phyloP scores from a whole-genome alignment of 2,113 vertebrate species.

The Poecilia latipinna region DNA sequence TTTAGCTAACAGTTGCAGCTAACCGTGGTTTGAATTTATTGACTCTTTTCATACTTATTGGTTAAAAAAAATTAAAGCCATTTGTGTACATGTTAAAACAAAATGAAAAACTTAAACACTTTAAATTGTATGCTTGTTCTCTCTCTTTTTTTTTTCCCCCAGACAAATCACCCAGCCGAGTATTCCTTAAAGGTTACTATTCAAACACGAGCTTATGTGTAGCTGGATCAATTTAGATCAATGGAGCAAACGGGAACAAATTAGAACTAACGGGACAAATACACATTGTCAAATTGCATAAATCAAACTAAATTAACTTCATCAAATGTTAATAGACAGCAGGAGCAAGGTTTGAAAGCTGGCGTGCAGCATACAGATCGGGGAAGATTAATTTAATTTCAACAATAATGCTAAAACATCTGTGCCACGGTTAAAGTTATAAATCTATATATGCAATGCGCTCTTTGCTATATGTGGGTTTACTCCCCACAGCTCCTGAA shows the following conservation, averaged over 20 bases:
- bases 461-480: not conserved
- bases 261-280: not conserved
- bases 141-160: not conserved
- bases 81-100: not conserved
- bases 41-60: not conserved
- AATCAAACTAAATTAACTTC: conserved; percentile 1
- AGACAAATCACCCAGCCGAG: not conserved
- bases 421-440: not conserved
- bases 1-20: not conserved
- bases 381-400: not conserved
- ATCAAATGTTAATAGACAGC: not conserved
- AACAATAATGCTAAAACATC: not conserved
- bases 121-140: not conserved
- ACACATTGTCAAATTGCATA: not conserved
- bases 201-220: not conserved
- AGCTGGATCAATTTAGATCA: not conserved
- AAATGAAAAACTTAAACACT: not conserved
- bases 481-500: not conserved
- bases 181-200: not conserved
- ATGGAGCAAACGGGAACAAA: not conserved
- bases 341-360: not conserved
- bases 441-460: not conserved
- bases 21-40: not conserved
- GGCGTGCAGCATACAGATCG: not conserved
- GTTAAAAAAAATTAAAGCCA: not conserved